Evolutionary conservation across 2,888 invertebrate genomes (phyloP).

Genomic region (Eupelmus urozonus): DNA sequence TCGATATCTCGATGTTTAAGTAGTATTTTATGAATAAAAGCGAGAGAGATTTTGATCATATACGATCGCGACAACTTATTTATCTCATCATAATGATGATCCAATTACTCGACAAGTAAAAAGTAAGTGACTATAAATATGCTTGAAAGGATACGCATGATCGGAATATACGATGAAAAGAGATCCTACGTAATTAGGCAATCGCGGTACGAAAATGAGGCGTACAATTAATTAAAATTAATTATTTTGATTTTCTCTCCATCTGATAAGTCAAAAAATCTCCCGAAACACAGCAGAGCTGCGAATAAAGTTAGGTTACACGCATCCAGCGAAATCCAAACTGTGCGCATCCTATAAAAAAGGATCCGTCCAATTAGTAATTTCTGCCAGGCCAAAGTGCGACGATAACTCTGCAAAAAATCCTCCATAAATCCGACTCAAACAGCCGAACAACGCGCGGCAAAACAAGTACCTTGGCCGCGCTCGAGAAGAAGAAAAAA

Average conservation of each 20-base stretch:
- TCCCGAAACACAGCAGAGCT: not conserved
- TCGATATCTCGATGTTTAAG: no score
- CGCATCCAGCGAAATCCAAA: no score
- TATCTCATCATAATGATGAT: no score
- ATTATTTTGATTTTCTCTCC: not conserved
- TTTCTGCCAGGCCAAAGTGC: conserved; percentile 3
- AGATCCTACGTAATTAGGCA: no score
- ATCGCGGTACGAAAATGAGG: no score
- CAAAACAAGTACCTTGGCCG: not conserved
- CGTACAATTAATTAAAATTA: not conserved
- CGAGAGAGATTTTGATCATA: no score
- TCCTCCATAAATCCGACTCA: conserved; percentile 39
- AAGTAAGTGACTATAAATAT: no score
- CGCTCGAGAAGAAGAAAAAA: not conserved
- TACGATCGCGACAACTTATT: no score
- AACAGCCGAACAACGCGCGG: not conserved
- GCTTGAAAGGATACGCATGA: no score
- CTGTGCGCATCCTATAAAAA: not conserved
- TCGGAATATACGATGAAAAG: no score
- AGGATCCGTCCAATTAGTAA: conserved; percentile 23
- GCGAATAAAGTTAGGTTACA: not conserved
- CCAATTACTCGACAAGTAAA: no score
- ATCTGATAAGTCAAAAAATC: not conserved
- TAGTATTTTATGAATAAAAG: no score
- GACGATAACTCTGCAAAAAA: conserved; percentile 35